These are phyloP conservation scores for Drosophila neotestacea DNA, from an alignment of 2,888 invertebrate species.

Conservation along the genomic window DNA sequence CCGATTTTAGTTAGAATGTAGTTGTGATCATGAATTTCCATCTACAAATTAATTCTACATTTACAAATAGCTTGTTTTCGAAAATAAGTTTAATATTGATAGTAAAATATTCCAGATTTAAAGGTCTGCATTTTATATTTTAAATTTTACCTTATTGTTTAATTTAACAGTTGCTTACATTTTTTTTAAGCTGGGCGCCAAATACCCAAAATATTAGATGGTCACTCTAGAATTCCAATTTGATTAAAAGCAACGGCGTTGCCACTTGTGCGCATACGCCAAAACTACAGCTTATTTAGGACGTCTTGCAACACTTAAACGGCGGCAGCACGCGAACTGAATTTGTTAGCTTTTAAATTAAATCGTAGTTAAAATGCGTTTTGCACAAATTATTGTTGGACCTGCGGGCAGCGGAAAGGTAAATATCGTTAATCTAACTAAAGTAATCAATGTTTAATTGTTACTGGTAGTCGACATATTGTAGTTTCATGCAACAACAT, in stretches of 20 bases:
- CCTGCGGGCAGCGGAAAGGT: slow-evolving; percentile 99
- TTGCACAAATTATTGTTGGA: slow-evolving; percentile 97
- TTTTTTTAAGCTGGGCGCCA: too few species aligned
- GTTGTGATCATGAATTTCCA: too few species aligned
- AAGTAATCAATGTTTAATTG: background rate
- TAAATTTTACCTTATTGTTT: too few species aligned
- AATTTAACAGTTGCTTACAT: too few species aligned
- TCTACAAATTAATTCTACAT: too few species aligned
- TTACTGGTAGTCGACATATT: slow-evolving; percentile 93
- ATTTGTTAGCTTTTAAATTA: slow-evolving; percentile 9
- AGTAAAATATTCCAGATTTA: too few species aligned
- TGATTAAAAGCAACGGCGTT: slow-evolving; percentile 19
- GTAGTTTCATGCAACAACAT: slow-evolving; percentile 94
- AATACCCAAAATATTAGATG: background rate
- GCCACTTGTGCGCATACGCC: slow-evolving; percentile 16
- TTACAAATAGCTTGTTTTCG: too few species aligned
- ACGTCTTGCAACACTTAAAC: slow-evolving; percentile 35
- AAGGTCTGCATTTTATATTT: too few species aligned
- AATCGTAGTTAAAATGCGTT: slow-evolving; percentile 88
- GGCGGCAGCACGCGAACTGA: slow-evolving; percentile 35
- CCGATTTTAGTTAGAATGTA: too few species aligned
- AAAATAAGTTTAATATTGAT: too few species aligned
- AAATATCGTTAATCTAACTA: slow-evolving; percentile 60
- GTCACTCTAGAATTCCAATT: slow-evolving; percentile 29
- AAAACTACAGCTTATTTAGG: slow-evolving; percentile 13